Base-by-base conservation (phyloP, 2,797 vertebrate species). In the Anguilla megastoma region DNA sequence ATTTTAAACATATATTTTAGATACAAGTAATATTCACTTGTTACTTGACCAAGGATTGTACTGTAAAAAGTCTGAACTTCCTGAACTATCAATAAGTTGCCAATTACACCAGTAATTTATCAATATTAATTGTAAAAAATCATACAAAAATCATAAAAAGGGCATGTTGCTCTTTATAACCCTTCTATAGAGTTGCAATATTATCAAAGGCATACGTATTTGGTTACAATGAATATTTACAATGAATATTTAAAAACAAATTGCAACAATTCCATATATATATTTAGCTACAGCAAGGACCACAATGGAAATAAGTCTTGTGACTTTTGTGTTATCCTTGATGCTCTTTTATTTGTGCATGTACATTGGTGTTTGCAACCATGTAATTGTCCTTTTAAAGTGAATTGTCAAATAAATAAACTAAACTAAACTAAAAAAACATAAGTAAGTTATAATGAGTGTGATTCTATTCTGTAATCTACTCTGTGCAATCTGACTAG, bases 101-200 rank as follows among this genome's bases (percentile, higher is more conserved):
- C n/a, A 85, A 85, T 58, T 85, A 18, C 9, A 52, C 9, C 48
- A 16, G 80, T 83, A 83, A 83, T 18, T 48, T 83, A 52, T 5
- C 41, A 48, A 83, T 48, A 50, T 48, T 45, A n/a, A 83, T 48
- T 5, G 1, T 45, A 52, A n/a, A 58, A 69, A n/a, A 27, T 69
- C n/a, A 69, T n/a, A 69, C n/a, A 82, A 82, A 52, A 79, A 88
- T 66, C 80, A 36, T 69, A 79, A 71, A 69, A 76, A 63, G 54
- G 79, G 71, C 83, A 48, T 66, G 63, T 74, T 79, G 48, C 16
- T 86, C 50, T 86, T 86, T 80, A 71, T 30, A 74, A 63, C 30
- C 71, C 80, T 86, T 71, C 33, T 66, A 84, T 80, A 66, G 10
- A n/a, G 83, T 58, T 52, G 50, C 3, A 76, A 86, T 54, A 69